A percentile compares a stretch with the other conserved stretches of the same genome.
These are phyloP conservation scores for Drosophila emarginata DNA, from an alignment of 2,888 invertebrate species.

Conservation along the genomic window DNA sequence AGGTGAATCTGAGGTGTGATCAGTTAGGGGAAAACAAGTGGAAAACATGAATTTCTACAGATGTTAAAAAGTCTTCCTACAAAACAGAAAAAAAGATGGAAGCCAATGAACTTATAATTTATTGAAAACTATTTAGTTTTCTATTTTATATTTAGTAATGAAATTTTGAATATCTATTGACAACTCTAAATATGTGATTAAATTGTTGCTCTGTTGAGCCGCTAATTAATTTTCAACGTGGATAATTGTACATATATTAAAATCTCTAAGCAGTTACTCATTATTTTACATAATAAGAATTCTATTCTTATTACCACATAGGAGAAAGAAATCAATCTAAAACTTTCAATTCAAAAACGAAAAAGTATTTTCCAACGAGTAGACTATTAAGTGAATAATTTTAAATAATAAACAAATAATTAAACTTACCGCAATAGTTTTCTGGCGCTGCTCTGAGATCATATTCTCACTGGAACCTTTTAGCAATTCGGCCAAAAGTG, in stretches of 20 bases:
- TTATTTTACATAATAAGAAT: no score
- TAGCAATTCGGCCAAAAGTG: constrained; percentile 89
- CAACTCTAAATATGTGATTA: no score
- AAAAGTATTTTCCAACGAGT: no score
- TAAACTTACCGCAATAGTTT: constrained; percentile 80
- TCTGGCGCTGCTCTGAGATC: constrained; percentile 84
- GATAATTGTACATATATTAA: no score
- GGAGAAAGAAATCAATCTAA: not conserved
- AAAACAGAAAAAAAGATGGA: not conserved
- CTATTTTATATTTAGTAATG: no score
- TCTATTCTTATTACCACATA: no score
- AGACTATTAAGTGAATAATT: no score
- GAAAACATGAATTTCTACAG: not conserved
- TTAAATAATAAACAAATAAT: no score
- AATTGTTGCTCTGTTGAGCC: no score
- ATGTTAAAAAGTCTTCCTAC: not conserved
- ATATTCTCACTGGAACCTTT: constrained; percentile 91
- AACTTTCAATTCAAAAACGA: not conserved
- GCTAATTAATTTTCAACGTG: no score
- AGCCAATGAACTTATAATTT: not conserved
- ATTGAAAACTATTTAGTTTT: not conserved
- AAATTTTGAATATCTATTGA: no score
- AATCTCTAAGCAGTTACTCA: no score
- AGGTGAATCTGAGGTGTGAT: not conserved
- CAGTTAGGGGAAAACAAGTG: not conserved